A percentile compares a stretch with the other conserved stretches of the same genome.
phyloP scores from a whole-genome alignment of 2,888 invertebrate genomes.

The Yponomeuta evonymella region DNA sequence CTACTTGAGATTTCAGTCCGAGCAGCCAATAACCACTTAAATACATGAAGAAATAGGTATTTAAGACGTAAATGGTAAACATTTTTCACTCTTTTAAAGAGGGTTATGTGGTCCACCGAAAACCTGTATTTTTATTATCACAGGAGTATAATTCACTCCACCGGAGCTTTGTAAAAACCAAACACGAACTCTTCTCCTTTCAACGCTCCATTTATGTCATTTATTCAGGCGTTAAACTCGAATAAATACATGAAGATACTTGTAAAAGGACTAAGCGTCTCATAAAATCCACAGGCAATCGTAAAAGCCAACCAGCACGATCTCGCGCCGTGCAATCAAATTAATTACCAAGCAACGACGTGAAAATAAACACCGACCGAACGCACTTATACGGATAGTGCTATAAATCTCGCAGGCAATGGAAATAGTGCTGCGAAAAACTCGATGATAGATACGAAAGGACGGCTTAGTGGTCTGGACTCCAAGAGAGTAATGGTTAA shows the following conservation, averaged over 20 bases:
- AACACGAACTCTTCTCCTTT: too few relatives aligned
- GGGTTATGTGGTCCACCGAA: too few relatives aligned
- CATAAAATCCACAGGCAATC: not conserved
- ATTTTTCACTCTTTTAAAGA: too few relatives aligned
- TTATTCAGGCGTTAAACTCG: not conserved
- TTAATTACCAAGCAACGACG: slow-evolving; percentile 6
- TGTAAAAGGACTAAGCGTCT: not conserved
- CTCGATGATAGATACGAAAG: not conserved
- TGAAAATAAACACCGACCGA: not conserved
- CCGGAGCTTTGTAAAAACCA: too few relatives aligned
- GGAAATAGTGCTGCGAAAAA: not conserved
- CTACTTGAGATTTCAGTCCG: too few relatives aligned
- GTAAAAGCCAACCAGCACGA: not conserved
- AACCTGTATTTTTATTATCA: too few relatives aligned
- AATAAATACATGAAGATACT: not conserved
- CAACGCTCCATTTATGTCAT: not conserved
- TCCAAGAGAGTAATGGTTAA: too few relatives aligned
- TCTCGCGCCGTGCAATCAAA: not conserved
- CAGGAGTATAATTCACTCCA: too few relatives aligned
- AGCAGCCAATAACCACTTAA: too few relatives aligned
- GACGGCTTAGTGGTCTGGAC: not conserved
- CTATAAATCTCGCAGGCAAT: slow-evolving; percentile 9
- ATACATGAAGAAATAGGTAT: too few relatives aligned
- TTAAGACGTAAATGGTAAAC: too few relatives aligned
- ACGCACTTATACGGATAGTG: slow-evolving; percentile 7